Percentiles rank a stretch among this genome's conserved stretches.
Evolutionary conservation across 2,797 vertebrate genomes (phyloP).

Genomic region (Cryptoblepharus egeriae): DNA sequence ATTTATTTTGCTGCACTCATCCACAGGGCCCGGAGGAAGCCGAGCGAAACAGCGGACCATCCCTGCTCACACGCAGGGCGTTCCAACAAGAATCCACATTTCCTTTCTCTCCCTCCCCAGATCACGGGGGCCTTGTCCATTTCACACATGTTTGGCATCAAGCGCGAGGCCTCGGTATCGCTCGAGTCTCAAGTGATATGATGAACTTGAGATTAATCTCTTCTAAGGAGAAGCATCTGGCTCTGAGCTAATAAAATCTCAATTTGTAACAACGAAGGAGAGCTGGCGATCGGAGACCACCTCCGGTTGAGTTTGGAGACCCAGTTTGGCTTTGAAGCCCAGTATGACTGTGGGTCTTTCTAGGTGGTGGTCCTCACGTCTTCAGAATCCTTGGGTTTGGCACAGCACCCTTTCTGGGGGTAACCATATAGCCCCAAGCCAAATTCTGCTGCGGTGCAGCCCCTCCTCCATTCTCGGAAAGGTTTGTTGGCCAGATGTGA

Average conservation of each 20-base stretch:
- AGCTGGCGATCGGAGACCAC: slow-evolving; percentile 44
- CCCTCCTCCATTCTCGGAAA: neutral
- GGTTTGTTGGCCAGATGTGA: slow-evolving; percentile 61
- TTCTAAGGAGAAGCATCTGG: slow-evolving; percentile 73
- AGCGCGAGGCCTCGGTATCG: neutral
- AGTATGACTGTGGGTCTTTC: slow-evolving; percentile 36
- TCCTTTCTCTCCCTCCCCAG: fast-evolving
- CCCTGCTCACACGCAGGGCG: neutral
- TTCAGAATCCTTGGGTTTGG: neutral
- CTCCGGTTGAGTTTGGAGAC: slow-evolving; percentile 31
- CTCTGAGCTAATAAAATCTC: slow-evolving; percentile 71
- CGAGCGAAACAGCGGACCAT: neutral
- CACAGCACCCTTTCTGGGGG: fast-evolving
- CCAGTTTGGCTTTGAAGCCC: slow-evolving; percentile 44
- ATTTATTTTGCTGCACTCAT: neutral
- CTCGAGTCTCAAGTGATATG: slow-evolving; percentile 43
- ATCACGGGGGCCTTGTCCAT: slow-evolving; percentile 35
- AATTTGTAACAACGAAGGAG: slow-evolving; percentile 65
- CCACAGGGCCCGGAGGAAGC: neutral
- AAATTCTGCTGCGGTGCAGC: neutral
- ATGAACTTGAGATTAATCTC: slow-evolving; percentile 70
- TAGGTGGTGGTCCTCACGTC: neutral
- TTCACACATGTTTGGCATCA: slow-evolving; percentile 48
- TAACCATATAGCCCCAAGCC: neutral
- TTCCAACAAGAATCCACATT: slow-evolving; percentile 15